A percentile compares a stretch with the other conserved stretches of the same genome.
Conservation (phyloP, 2,797 vertebrate species). For the Clarias platycephalus region DNA sequence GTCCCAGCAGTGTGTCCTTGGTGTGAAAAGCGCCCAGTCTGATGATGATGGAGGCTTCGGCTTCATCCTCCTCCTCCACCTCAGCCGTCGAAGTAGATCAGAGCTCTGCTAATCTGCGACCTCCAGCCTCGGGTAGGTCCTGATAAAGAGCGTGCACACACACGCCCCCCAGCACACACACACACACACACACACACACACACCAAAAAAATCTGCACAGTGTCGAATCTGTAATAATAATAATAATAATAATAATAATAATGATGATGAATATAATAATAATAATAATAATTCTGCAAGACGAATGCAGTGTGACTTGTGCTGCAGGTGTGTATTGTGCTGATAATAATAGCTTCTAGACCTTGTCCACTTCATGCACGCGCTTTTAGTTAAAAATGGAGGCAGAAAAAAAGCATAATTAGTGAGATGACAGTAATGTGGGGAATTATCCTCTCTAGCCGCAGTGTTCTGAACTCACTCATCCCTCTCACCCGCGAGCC, state of each 20-base stretch:
- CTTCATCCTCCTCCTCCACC: conserved; percentile 81
- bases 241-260: background rate
- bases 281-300: background rate
- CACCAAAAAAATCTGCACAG: background rate
- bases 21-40: conserved; percentile 5
- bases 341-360: background rate
- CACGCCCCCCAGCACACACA: conserved; percentile 9
- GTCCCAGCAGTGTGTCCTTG: background rate
- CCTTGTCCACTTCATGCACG: background rate
- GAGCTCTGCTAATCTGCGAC: conserved; percentile 87
- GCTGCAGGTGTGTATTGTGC: conserved; percentile 11
- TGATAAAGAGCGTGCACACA: background rate
- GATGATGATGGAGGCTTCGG: conserved; percentile 82
- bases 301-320: background rate
- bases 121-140: conserved; percentile 85
- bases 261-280: background rate
- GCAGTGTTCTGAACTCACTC: background rate
- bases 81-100: conserved; percentile 85
- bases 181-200: conserved; percentile 7
- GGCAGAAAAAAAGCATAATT: background rate
- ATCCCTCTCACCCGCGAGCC: background rate
- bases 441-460: background rate
- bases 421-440: conserved; percentile 11
- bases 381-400: background rate
- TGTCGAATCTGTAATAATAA: background rate